Evolutionary conservation across 2,797 vertebrate species (phyloP), one percentile per base, ranked within the genome.

Genomic region (Parauchenoglanis ngamensis): DNA sequence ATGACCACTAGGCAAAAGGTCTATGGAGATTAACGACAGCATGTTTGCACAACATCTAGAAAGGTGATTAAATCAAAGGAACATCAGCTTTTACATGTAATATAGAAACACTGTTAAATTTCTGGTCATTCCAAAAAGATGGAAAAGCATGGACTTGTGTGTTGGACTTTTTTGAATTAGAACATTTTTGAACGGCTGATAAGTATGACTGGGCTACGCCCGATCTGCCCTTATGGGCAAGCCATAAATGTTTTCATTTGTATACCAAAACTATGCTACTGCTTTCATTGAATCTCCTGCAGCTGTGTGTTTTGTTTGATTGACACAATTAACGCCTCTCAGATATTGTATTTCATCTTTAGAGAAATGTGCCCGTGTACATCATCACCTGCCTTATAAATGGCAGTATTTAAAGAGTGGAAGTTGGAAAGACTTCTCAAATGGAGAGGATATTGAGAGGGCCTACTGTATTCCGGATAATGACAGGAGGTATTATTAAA

Each of bases 361-460:
- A 99, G 98, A 94, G 0, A 94, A 83, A 73, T 99, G 98, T 90
- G 90, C 1, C 7, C 94, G 91, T 72, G 86, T 96, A 90, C 98
- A 99, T 85, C 97, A 95, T 92, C 91, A 92, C 81, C 92, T 98
- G 49, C 98, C 98, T 0, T 99, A 98, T 93, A 95, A 93, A 89
- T 99, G 98, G 98, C 96, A 99, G 92, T 15, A 94, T 28, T 63
- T 92, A 1, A 15, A 52, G 0, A 56, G 93, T 25, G 92, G 86
- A 2, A 91, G 63, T 2, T 99, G 98, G 98, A 92, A 73, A 0
- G 96, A 98, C 85, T 85, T 98, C 81, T 0, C 86, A 4, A 86
- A 90, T 67, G 96, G 95, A 94, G 97, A 98, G 65, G 92, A 93
- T 11, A 91, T 98, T 15, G 98, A 99, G 93, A 94, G 94, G 89